A percentile compares a stretch with the other conserved stretches of the same genome.
These are phyloP conservation scores for Vulpes vulpes DNA, from an alignment of 2,113 vertebrate genomes.

Conservation along the genomic window DNA sequence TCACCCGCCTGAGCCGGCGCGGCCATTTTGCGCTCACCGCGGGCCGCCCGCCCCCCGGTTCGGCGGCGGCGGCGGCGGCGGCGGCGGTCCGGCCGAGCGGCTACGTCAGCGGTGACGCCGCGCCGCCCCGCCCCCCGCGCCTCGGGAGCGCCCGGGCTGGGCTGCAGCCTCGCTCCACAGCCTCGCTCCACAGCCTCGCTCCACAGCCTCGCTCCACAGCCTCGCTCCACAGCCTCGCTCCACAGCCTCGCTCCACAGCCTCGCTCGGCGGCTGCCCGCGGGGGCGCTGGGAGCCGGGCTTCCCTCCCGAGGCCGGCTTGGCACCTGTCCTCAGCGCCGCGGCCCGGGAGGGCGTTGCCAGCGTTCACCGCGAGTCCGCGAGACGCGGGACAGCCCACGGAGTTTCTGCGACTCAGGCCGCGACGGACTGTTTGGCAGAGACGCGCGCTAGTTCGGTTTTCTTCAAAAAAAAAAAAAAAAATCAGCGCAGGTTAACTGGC, in stretches of 20 bases:
- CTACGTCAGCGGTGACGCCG: background rate
- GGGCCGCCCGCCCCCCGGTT: background rate
- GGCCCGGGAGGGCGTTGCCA: background rate
- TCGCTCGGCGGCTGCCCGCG: too few relatives aligned
- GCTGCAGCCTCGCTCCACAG: too few relatives aligned
- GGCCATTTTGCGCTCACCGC: constrained; percentile 64
- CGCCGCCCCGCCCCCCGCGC: background rate
- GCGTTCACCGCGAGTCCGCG: accelerated
- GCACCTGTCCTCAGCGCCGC: background rate
- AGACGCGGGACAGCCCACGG: accelerated
- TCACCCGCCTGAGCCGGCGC: background rate
- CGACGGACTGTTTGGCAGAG: background rate
- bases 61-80: background rate
- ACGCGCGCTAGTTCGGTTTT: background rate
- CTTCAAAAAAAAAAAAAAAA: background rate
- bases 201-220: too few relatives aligned
- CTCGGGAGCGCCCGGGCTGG: background rate
- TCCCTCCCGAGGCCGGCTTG: background rate
- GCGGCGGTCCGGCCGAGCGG: background rate
- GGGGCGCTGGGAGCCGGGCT: too few relatives aligned
- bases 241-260: too few relatives aligned
- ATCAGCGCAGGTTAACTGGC: background rate
- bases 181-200: accelerated
- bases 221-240: too few relatives aligned
- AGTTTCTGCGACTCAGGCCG: background rate